phyloP scores from a whole-genome alignment of 2,113 vertebrate genomes.

The Phalacrocorax carbo region DNA sequence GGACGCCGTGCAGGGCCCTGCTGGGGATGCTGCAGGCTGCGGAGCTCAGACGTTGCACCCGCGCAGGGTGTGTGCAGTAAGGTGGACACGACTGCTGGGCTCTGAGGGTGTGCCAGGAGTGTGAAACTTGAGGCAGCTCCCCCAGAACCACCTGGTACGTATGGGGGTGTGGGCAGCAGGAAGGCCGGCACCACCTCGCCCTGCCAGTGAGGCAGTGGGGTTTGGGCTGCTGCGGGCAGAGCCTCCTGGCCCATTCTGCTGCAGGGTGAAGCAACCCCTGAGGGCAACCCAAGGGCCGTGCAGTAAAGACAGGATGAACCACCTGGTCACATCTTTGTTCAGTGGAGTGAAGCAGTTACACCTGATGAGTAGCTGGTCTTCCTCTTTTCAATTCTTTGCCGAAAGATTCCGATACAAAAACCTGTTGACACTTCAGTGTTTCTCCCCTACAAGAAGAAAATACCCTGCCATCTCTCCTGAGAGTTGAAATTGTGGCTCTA shows the following conservation, averaged over 20 bases:
- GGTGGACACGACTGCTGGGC: not conserved
- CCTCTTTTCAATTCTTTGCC: not conserved
- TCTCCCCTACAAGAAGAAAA: not conserved
- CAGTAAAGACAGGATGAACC: not conserved
- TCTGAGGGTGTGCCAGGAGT: not conserved
- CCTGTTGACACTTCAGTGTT: not conserved
- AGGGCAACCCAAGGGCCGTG: not conserved
- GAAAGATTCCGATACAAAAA: not conserved
- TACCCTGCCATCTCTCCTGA: not conserved
- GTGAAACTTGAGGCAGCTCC: not conserved
- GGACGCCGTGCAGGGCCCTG: not conserved
- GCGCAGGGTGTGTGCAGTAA: rapidly evolving
- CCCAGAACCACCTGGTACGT: rapidly evolving
- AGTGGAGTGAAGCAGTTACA: not conserved
- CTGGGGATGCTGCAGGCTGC: not conserved
- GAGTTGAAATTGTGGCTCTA: not conserved
- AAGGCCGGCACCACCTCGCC: not conserved
- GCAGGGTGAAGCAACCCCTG: not conserved
- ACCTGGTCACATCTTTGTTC: not conserved
- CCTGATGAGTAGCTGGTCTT: not conserved
- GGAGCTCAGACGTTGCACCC: not conserved
- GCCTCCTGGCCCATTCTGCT: not conserved
- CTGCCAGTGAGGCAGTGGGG: not conserved
- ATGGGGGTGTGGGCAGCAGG: rapidly evolving
- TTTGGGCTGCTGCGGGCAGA: not conserved